phyloP scores from a whole-genome alignment of 2,888 invertebrate species.

The Drosophila kuntzei region DNA sequence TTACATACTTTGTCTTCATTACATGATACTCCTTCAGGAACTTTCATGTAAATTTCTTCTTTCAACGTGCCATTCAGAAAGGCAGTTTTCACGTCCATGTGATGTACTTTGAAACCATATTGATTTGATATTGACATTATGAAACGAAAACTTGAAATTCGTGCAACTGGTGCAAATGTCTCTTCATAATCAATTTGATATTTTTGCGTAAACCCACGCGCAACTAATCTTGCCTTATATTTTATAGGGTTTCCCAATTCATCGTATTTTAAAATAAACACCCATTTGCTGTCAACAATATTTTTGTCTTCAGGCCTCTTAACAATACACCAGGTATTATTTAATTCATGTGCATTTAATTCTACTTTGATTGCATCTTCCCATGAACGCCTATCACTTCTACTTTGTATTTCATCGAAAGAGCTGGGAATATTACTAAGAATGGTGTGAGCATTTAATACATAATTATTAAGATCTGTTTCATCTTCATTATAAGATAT shows the following conservation, averaged over 20 bases:
- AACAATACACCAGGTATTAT: conserved; percentile 17
- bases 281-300: conserved; percentile 53
- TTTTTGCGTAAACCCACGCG: conserved; percentile 43
- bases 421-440: background rate
- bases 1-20: conserved; percentile 26
- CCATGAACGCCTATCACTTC: background rate
- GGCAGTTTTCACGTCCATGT: conserved; percentile 3
- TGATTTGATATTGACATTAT: conserved; percentile 16
- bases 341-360: background rate
- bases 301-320: conserved; percentile 18
- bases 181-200: conserved; percentile 43
- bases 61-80: conserved; percentile 1
- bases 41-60: conserved; percentile 1
- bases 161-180: conserved; percentile 46
- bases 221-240: conserved; percentile 41
- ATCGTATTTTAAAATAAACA: conserved; percentile 58
- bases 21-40: conserved; percentile 38
- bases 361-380: background rate
- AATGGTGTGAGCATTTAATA: background rate
- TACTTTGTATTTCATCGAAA: background rate
- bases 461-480: background rate
- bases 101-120: background rate
- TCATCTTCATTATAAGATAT: no score
- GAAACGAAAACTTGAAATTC: conserved; percentile 45
- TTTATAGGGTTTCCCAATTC: conserved; percentile 24